Base-by-base conservation (phyloP, 2,888 invertebrate genomes). In the Drosophila antonietae region DNA sequence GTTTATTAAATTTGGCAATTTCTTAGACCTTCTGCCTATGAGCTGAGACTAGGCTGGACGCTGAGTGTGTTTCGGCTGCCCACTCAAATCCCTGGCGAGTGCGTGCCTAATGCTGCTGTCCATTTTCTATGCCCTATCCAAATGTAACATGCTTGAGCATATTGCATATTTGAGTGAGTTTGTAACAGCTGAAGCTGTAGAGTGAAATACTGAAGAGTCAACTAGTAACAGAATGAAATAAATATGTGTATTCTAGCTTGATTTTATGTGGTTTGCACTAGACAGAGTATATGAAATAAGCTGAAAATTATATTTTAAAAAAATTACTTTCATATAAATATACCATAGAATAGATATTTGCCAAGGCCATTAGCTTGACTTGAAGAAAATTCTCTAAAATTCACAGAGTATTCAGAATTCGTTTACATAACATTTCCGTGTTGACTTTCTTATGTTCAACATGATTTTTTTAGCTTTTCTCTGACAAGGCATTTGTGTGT, bases 1-100 rank as follows among this genome's bases (percentile, higher is more conserved):
- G 88, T 89, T 90, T 89, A 89, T 89, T 90, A 90, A 89, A 90
- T 90, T 89, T 89, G 78, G 79, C 90, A 90, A 89, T 89, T 81
- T 84, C 83, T 88, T 79, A 83, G 82, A 73, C 71, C 73, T 20
- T 20, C 20, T 73, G 73, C 72, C 66, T 73, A 78, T 68, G 55
- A 68, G 78, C 80, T 70, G 67, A 77, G 75, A 46, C 52, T 37
- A 15, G 41, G 49, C 63, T 70, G 73, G 68, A 66, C 73, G 73
- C 53, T 41, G 59, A 49, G 41, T 28, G 28, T 18, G 18, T n/a
- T 14, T 20, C 64, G 37, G 41, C 69, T 39, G 56, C 33, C 83
- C 67, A 71, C 78, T 71, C 71, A 83, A 85, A 68, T 86, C 86
- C 87, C 88, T 68, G 72, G 82, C 72, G 88, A 76, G 68, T 86